phyloP scores from a whole-genome alignment of 2,797 vertebrate genomes.

The Amblyraja radiata region DNA sequence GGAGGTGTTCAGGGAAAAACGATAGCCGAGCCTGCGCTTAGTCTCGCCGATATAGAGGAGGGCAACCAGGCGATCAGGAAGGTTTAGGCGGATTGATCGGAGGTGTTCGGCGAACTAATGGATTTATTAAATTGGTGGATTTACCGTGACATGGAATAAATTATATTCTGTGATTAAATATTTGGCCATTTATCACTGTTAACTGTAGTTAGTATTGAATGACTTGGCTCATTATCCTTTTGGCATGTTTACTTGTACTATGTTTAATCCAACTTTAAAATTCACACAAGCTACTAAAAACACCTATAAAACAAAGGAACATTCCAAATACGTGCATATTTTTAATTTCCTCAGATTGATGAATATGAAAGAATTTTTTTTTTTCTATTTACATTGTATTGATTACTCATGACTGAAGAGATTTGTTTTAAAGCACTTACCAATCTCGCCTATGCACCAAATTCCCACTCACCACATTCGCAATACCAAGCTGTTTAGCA shows the following conservation, averaged over 20 bases:
- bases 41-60: no score
- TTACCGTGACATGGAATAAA: neutral
- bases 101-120: neutral
- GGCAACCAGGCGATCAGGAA: no score
- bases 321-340: neutral
- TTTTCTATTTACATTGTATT: neutral
- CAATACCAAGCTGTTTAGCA: neutral
- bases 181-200: neutral
- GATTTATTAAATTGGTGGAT: neutral
- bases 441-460: neutral
- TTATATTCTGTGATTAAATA: neutral
- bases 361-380: neutral
- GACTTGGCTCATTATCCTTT: neutral
- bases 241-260: neutral
- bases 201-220: neutral
- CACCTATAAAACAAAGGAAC: neutral
- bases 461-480: neutral
- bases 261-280: neutral
- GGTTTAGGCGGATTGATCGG: no score
- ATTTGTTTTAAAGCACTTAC: neutral
- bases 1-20: no score
- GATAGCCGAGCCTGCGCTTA: no score
- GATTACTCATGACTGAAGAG: neutral
- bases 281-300: neutral
- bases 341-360: neutral